These are phyloP conservation scores for Poliocrania exsul DNA, from an alignment of 2,797 vertebrate species.

Conservation along the genomic window DNA sequence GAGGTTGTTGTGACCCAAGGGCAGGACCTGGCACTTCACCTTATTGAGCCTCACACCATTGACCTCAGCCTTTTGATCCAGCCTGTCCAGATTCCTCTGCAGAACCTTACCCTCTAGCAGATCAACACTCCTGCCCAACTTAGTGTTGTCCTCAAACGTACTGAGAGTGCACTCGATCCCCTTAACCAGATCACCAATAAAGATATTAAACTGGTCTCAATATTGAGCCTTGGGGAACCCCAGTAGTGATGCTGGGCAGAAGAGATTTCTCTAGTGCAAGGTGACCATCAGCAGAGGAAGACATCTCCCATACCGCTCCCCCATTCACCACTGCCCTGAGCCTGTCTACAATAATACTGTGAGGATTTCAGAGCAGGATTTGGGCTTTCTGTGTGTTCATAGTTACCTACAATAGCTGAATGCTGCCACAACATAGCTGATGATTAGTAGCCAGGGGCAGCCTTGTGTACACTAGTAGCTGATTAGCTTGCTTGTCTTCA, in stretches of 20 bases:
- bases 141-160: rapidly evolving
- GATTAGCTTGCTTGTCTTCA: not conserved
- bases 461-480: not conserved
- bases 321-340: not conserved
- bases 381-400: not conserved
- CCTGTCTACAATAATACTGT: not conserved
- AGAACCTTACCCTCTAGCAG: not conserved
- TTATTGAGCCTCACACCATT: not conserved
- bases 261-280: not conserved
- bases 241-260: not conserved
- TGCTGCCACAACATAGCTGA: not conserved
- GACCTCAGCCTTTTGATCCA: not conserved
- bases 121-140: not conserved
- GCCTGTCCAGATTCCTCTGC: not conserved
- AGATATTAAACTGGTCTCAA: not conserved
- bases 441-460: not conserved
- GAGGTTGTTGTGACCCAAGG: not conserved
- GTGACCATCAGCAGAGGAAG: rapidly evolving
- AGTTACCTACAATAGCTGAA: not conserved
- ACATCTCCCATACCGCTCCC: rapidly evolving
- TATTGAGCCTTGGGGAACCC: not conserved
- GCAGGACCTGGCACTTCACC: rapidly evolving
- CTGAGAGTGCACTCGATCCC: no score
- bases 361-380: not conserved
- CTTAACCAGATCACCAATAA: not conserved